These are phyloP conservation scores for Ophioderma brevispina DNA, from an alignment of 35 echinoderm and acorn worm genomes.

Conservation along the genomic window DNA sequence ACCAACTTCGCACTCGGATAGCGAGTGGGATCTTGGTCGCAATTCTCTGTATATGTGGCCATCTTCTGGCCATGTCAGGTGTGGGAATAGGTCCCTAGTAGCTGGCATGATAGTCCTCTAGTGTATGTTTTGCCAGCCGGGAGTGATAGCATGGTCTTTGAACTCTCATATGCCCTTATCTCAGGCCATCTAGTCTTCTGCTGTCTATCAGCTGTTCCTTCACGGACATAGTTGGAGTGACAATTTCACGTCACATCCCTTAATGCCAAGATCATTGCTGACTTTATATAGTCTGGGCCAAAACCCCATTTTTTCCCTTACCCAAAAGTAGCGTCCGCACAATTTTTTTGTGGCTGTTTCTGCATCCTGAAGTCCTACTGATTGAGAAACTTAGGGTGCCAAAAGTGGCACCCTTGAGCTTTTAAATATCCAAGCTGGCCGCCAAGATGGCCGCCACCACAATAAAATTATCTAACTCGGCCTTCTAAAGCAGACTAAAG, in stretches of 20 bases:
- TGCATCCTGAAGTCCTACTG: too few species aligned
- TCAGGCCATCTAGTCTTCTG: slow-evolving; percentile 22
- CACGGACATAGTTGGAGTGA: slow-evolving; percentile 44
- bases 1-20: slow-evolving; percentile 59
- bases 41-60: slow-evolving; percentile 56
- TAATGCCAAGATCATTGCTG: slow-evolving; percentile 18
- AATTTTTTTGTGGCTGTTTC: too few species aligned
- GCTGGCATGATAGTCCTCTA: slow-evolving; percentile 32
- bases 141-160: slow-evolving; percentile 21
- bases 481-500: too few species aligned
- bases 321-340: too few species aligned
- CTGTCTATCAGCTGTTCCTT: slow-evolving; percentile 26
- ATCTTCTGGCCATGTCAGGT: slow-evolving; percentile 48
- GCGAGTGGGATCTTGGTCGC: slow-evolving; percentile 28
- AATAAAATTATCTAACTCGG: too few species aligned
- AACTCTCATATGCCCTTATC: slow-evolving; percentile 40
- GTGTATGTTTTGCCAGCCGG: slow-evolving; percentile 54
- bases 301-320: too few species aligned
- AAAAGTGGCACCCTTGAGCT: too few species aligned
- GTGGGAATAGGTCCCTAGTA: slow-evolving; percentile 53
- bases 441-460: too few species aligned
- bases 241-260: background rate
- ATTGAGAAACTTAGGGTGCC: too few species aligned
- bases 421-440: too few species aligned
- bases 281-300: too few species aligned